Evolutionary conservation across 2,888 invertebrate species (phyloP).

Genomic region (Lymantria dispar): DNA sequence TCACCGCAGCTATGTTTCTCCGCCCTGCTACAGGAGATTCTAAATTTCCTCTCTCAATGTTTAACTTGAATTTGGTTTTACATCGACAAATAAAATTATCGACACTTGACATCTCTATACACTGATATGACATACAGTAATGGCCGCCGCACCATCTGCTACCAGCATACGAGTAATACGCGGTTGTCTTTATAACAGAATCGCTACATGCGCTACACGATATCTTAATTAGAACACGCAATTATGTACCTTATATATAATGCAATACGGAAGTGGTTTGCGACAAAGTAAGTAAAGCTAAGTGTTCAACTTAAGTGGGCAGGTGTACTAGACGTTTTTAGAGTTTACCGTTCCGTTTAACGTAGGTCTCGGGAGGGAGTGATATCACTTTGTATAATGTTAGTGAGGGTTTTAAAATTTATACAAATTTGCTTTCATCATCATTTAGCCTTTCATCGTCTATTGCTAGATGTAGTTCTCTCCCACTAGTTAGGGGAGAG

Average conservation of each 20-base stretch:
- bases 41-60: no score
- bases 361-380: not conserved
- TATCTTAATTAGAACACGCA: slow-evolving; percentile 32
- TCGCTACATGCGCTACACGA: slow-evolving; percentile 34
- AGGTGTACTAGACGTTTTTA: slow-evolving; percentile 32
- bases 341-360: slow-evolving; percentile 18
- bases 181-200: slow-evolving; percentile 52
- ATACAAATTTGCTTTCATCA: no score
- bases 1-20: no score
- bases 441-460: no score
- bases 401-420: not conserved
- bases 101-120: slow-evolving; percentile 39
- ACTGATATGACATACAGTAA: slow-evolving; percentile 37
- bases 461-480: no score
- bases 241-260: slow-evolving; percentile 26
- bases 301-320: slow-evolving; percentile 35
- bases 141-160: slow-evolving; percentile 60
- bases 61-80: not conserved
- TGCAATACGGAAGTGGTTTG: slow-evolving; percentile 14
- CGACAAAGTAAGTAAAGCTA: slow-evolving; percentile 11
- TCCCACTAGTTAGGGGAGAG: no score
- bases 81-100: slow-evolving; percentile 5
- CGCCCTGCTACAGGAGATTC: no score
- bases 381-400: not conserved
- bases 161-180: slow-evolving; percentile 63